phyloP scores from a whole-genome alignment of 1,140 invertebrate genomes.

The Sitophilus oryzae region DNA sequence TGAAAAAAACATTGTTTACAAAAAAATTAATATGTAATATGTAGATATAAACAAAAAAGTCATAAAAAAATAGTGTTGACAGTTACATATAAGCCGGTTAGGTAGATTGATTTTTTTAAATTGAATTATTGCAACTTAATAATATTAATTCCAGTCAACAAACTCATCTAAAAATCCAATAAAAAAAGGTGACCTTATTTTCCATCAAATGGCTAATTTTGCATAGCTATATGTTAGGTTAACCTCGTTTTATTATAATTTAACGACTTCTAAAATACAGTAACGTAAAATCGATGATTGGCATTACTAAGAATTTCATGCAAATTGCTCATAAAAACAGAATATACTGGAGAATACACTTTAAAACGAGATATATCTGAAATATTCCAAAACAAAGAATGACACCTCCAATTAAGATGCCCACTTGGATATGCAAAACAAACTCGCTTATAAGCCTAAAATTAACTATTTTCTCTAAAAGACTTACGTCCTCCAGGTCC shows the following conservation, averaged over 20 bases:
- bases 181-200: conserved; percentile 24
- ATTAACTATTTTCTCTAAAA: neutral
- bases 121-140: too few relatives aligned
- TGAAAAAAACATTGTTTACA: too few relatives aligned
- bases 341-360: neutral
- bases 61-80: too few relatives aligned
- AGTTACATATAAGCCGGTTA: too few relatives aligned
- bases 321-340: neutral
- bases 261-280: too few relatives aligned
- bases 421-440: conserved; percentile 18
- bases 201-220: conserved; percentile 1
- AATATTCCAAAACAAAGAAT: conserved; percentile 27
- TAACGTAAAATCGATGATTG: neutral
- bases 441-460: neutral
- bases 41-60: too few relatives aligned
- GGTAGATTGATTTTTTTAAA: too few relatives aligned
- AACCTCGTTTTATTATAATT: conserved; percentile 3
- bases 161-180: neutral
- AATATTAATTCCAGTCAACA: neutral
- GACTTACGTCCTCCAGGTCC: conserved; percentile 43
- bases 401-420: conserved; percentile 2
- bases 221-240: conserved; percentile 14
- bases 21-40: too few relatives aligned
- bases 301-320: neutral
- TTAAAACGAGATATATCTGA: neutral